Evolutionary conservation across 2,888 invertebrate genomes (phyloP), one percentile per base, ranked within the genome.

Genomic region (Pegoplata infirma): DNA sequence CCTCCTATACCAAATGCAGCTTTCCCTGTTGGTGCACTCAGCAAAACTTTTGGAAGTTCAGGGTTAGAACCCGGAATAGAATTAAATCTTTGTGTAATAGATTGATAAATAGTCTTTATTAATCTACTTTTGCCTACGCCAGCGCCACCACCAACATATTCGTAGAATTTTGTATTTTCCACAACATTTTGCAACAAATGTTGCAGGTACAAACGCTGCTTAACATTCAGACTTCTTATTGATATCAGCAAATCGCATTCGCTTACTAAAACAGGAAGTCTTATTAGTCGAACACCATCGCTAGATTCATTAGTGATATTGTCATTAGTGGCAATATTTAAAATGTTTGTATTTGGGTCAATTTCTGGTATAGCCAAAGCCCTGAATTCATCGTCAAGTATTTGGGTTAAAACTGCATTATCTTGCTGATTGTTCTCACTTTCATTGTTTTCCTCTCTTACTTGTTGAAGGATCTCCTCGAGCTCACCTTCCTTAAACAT

Each of bases 91-190:
- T 53, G 3, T 2, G 53, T 74, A 5, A 74, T 40, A 7, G 73
- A 58, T 10, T 73, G 73, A 23, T 73, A 73, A n/a, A 73, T 73
- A 2, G 66, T 16, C 44, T 23, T 51, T 12, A 74, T 66, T 2
- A 66, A 28, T 7, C 46, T 21, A 10, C 66, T 74, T 23, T 74
- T 74, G 0, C 58, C 66, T n/a, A 81, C 81, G 3, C 76, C 78
- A 8, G 76, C 72, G 8, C 76, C 80, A 1, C 80, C 67, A 36
- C 80, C 76, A 3, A 76, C 59, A 69, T 74, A 80, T 12, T 79
- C 66, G 32, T 64, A 40, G 17, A 68, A 75, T n/a, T 12, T 3
- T 7, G 10, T 3, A 10, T 72, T 63, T 6, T 51, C 64, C 5
- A 56, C 19, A 2, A 67, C 17, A 56, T 69, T 71, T 1, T 16